These are phyloP conservation scores for Himalopsyche japonica DNA, from an alignment of 2,888 invertebrate species.

Conservation along the genomic window DNA sequence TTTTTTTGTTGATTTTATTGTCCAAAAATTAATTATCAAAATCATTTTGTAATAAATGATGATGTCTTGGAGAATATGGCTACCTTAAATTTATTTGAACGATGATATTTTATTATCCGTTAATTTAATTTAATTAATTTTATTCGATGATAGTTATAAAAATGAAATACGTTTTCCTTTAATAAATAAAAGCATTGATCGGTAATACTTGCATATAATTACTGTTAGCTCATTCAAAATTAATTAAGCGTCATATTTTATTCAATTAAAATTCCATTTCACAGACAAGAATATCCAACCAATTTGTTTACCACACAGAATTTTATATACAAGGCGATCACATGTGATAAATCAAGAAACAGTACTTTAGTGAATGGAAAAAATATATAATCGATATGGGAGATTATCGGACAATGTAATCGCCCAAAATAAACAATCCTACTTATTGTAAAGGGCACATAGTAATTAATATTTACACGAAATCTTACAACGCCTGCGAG, in stretches of 20 bases:
- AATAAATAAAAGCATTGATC: no score
- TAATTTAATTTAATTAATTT: no score
- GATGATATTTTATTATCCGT: no score
- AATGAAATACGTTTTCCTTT: no score
- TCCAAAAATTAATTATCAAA: no score
- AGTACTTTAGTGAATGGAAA: neutral
- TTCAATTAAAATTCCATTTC: neutral
- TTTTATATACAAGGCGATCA: neutral
- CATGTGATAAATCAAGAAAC: constrained; percentile 7
- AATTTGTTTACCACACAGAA: neutral
- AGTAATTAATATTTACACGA: constrained; percentile 21
- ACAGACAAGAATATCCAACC: neutral
- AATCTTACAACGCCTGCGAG: neutral
- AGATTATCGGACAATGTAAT: constrained; percentile 10
- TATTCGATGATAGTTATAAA: no score
- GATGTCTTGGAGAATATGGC: no score
- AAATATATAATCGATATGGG: constrained; percentile 7
- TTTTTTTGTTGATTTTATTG: no score
- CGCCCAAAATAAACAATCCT: constrained; percentile 8
- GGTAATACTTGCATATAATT: neutral
- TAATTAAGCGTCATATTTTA: neutral
- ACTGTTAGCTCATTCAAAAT: neutral
- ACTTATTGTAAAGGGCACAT: neutral
- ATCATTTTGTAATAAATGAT: no score
- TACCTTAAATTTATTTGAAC: no score